These are phyloP conservation scores for Xylota segnis DNA, from an alignment of 2,888 invertebrate genomes.

Conservation along the genomic window DNA sequence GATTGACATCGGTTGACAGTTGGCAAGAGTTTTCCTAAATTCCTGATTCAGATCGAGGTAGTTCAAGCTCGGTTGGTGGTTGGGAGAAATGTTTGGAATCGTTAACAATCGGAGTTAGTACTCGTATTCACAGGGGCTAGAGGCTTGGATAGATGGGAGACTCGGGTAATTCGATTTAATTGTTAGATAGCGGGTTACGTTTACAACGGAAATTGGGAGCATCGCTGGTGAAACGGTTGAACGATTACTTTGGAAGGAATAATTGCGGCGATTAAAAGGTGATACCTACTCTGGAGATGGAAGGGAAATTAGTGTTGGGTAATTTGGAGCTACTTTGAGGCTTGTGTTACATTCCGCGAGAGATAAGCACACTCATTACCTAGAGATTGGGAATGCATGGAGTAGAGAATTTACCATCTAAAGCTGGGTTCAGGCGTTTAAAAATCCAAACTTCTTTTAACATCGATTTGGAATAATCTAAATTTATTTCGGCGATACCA, in stretches of 20 bases:
- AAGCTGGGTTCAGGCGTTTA: too few relatives aligned
- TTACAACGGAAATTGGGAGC: constrained; percentile 56
- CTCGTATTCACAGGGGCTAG: background rate
- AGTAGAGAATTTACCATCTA: too few relatives aligned
- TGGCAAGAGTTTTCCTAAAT: constrained; percentile 75
- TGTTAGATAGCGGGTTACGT: constrained; percentile 70
- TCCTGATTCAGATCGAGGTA: constrained; percentile 69
- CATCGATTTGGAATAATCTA: too few relatives aligned
- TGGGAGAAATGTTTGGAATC: constrained; percentile 46
- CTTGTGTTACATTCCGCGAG: background rate
- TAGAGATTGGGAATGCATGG: too few relatives aligned
- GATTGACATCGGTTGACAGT: constrained; percentile 73
- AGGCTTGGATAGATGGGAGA: constrained; percentile 9
- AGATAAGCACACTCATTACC: background rate
- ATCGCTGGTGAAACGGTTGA: constrained; percentile 40
- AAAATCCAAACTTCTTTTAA: too few relatives aligned
- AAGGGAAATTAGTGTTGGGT: background rate
- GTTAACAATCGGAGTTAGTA: constrained; percentile 32
- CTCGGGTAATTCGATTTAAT: constrained; percentile 69
- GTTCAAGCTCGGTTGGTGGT: constrained; percentile 23
- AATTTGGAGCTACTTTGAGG: background rate
- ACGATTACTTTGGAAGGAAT: constrained; percentile 24
- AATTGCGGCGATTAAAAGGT: constrained; percentile 54
- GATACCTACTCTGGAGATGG: background rate
- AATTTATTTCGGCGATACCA: too few relatives aligned